Percentiles rank a stretch among this genome's conserved stretches.
Conservation (phyloP, 2,113 vertebrate genomes). For the Australoheros scitulus region DNA sequence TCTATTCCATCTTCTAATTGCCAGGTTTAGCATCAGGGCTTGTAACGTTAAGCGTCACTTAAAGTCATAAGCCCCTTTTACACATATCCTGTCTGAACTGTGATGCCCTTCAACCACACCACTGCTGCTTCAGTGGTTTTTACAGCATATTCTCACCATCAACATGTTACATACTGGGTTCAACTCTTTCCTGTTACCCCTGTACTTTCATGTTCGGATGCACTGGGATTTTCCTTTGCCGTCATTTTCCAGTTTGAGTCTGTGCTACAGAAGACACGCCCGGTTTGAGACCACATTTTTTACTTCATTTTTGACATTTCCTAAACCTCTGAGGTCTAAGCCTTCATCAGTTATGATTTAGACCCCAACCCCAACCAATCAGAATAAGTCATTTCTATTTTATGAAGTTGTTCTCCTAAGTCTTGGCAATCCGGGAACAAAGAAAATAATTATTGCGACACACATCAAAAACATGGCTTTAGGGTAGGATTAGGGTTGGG, state of each 20-base stretch:
- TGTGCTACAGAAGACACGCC: too few relatives aligned
- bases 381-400: background rate
- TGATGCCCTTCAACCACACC: background rate
- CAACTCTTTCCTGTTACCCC: background rate
- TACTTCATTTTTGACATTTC: background rate
- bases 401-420: background rate
- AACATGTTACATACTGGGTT: background rate
- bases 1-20: background rate
- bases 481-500: background rate
- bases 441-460: background rate
- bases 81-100: background rate
- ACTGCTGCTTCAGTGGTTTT: background rate
- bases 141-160: background rate
- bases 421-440: background rate
- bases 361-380: background rate
- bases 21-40: background rate
- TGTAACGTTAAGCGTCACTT: background rate
- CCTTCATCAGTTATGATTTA: background rate
- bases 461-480: background rate
- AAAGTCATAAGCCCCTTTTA: background rate
- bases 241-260: too few relatives aligned
- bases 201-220: background rate
- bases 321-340: background rate
- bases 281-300: background rate
- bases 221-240: background rate